A percentile compares a stretch with the other conserved stretches of the same genome.
phyloP scores from a whole-genome alignment of 2,888 invertebrate species.

The Steinernema hermaphroditum region DNA sequence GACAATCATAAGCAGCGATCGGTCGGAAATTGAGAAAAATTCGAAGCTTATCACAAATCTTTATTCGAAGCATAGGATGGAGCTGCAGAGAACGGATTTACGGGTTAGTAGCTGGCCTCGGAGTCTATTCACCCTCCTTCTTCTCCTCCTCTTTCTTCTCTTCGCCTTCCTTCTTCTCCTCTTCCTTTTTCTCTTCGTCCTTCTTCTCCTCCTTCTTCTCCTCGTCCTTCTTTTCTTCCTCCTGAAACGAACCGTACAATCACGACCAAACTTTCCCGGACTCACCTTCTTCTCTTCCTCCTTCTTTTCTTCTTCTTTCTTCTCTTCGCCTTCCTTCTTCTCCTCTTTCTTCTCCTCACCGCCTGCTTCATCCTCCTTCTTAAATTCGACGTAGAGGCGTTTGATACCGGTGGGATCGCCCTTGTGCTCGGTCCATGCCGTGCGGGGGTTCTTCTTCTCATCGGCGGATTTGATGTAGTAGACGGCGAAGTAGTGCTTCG shows the following conservation, averaged over 20 bases:
- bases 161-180: not conserved
- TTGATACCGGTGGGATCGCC: conserved; percentile 46
- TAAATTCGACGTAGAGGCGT: conserved; percentile 51
- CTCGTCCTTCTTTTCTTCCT: conserved; percentile 10
- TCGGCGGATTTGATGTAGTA: conserved; percentile 49
- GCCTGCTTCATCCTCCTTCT: conserved; percentile 43
- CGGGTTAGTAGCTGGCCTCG: too few species aligned
- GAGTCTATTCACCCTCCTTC: not conserved
- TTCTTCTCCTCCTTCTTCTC: conserved; percentile 1
- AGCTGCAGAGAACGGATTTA: too few species aligned
- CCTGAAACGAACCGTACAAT: not conserved
- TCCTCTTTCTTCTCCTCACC: conserved; percentile 38
- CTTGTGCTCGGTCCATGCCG: conserved; percentile 47
- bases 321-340: conserved; percentile 37
- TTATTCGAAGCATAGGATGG: too few species aligned
- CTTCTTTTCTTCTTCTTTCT: conserved; percentile 28
- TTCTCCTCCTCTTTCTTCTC: not conserved
- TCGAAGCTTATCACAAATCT: too few species aligned
- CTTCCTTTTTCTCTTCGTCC: conserved; percentile 14
- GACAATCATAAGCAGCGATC: too few species aligned
- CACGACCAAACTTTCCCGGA: not conserved
- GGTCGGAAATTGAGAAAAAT: too few species aligned
- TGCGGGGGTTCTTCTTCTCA: conserved; percentile 44
- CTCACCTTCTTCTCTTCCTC: conserved; percentile 27
- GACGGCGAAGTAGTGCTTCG: conserved; percentile 58